Percentiles rank a stretch among this genome's conserved stretches.
These are phyloP conservation scores for Sphaeramia orbicularis DNA, from an alignment of 2,797 vertebrate species.

Conservation along the genomic window DNA sequence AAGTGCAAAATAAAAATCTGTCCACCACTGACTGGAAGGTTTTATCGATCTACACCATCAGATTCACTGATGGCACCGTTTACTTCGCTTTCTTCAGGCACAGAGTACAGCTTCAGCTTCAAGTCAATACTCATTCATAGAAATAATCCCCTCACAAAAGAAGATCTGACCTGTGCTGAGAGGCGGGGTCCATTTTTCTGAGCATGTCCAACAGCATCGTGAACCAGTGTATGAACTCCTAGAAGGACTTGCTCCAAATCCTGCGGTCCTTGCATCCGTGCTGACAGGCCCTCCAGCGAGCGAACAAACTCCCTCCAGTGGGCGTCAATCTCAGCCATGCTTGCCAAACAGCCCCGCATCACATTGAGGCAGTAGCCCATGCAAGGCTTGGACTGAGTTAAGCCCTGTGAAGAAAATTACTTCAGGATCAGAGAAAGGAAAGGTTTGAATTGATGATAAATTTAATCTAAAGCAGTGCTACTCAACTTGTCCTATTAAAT, in stretches of 20 bases:
- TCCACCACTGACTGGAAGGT: neutral
- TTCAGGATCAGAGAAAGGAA: conserved; percentile 27
- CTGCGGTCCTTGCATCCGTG: conserved; percentile 80
- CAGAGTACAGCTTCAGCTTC: neutral
- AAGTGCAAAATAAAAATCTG: conserved; percentile 2
- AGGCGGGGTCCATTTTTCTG: conserved; percentile 77
- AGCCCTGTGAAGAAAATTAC: conserved; percentile 73
- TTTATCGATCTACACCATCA: conserved; percentile 2
- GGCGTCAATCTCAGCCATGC: conserved; percentile 88
- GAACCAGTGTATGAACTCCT: conserved; percentile 85
- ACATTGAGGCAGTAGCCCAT: conserved; percentile 93
- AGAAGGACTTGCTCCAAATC: conserved; percentile 88
- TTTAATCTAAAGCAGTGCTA: too few species aligned
- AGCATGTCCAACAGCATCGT: conserved; percentile 84
- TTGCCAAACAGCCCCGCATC: conserved; percentile 89
- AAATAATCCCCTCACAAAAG: conserved; percentile 12
- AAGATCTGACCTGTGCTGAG: conserved; percentile 82
- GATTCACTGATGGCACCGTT: conserved; percentile 1
- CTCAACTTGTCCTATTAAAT: too few species aligned
- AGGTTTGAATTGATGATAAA: neutral
- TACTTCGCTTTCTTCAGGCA: neutral
- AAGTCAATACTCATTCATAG: neutral
- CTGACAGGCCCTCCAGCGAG: conserved; percentile 88
- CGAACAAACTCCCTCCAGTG: conserved; percentile 89
- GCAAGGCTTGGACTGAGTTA: conserved; percentile 88